These are phyloP conservation scores for Coelopa pilipes DNA, from an alignment of 2,888 invertebrate genomes.

Conservation along the genomic window DNA sequence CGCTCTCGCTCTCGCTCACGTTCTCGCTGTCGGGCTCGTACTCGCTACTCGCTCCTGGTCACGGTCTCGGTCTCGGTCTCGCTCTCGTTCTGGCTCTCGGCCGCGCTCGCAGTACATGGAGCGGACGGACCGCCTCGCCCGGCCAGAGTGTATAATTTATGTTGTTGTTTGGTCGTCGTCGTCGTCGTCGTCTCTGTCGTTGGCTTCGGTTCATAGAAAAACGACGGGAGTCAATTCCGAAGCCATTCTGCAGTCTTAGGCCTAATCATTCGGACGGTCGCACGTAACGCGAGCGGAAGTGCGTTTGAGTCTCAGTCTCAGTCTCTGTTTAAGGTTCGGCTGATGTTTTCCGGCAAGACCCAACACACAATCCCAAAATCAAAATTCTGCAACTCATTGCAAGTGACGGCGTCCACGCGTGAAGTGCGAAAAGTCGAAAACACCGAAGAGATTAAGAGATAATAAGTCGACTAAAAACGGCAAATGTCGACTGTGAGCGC, in stretches of 20 bases:
- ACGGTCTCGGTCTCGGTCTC: not conserved
- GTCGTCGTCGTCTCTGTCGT: too few relatives aligned
- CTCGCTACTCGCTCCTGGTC: not conserved
- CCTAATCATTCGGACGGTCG: constrained; percentile 63
- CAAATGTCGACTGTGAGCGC: too few relatives aligned
- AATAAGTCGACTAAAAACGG: too few relatives aligned
- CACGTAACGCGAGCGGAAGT: constrained; percentile 43
- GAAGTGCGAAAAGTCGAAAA: constrained; percentile 5
- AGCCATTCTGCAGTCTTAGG: constrained; percentile 65
- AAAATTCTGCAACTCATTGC: not conserved
- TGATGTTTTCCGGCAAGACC: not conserved
- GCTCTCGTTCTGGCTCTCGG: not conserved
- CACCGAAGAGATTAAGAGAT: constrained; percentile 9
- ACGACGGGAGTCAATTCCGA: constrained; percentile 59
- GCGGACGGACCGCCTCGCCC: constrained; percentile 9
- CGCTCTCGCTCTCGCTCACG: constrained; percentile 10
- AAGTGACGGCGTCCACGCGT: not conserved
- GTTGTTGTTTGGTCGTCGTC: constrained; percentile 44
- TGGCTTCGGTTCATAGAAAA: constrained; percentile 50
- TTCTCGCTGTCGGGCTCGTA: constrained; percentile 22
- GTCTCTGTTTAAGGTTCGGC: not conserved
- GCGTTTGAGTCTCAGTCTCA: constrained; percentile 1
- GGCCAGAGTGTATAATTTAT: constrained; percentile 31
- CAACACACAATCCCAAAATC: constrained; percentile 2
- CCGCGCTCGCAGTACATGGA: not conserved